A percentile compares a stretch with the other conserved stretches of the same genome.
phyloP scores from a whole-genome alignment of 1,140 invertebrate species.

The Cyclargus thomasi region DNA sequence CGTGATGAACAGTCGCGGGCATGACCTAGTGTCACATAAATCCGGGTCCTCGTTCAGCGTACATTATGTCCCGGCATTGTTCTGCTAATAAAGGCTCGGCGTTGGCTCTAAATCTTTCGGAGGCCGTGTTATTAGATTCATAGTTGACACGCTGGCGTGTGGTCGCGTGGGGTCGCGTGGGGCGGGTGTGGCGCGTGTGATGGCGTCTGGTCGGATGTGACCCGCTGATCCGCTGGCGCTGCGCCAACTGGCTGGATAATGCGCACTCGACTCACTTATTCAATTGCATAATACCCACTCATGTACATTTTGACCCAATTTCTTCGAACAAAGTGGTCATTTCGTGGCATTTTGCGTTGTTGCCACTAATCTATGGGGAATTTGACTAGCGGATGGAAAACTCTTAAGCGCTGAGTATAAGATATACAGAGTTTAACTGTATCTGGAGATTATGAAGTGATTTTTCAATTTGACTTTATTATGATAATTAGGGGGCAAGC shows the following conservation, averaged over 20 bases:
- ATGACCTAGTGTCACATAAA: not conserved
- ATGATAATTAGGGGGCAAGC: too few relatives aligned
- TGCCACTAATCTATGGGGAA: not conserved
- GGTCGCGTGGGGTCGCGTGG: not conserved
- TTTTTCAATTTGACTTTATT: too few relatives aligned
- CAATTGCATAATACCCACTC: slow-evolving; percentile 7
- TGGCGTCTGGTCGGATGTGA: slow-evolving; percentile 2
- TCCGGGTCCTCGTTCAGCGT: not conserved
- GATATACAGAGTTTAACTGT: too few relatives aligned
- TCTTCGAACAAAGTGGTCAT: not conserved
- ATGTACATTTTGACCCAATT: not conserved
- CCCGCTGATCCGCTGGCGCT: not conserved
- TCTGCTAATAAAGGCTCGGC: not conserved
- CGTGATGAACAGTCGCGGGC: not conserved
- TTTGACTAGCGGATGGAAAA: too few relatives aligned
- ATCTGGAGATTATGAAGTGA: too few relatives aligned
- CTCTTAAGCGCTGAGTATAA: too few relatives aligned
- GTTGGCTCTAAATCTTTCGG: not conserved
- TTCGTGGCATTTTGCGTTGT: not conserved
- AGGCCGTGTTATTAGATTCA: not conserved
- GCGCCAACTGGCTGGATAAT: slow-evolving; percentile 2
- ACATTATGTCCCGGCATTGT: not conserved
- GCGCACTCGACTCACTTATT: slow-evolving; percentile 2
- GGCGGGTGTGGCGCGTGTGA: not conserved
- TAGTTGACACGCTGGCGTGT: not conserved